phyloP scores from a whole-genome alignment of 2,113 vertebrate species.

The Macrotis lagotis region DNA sequence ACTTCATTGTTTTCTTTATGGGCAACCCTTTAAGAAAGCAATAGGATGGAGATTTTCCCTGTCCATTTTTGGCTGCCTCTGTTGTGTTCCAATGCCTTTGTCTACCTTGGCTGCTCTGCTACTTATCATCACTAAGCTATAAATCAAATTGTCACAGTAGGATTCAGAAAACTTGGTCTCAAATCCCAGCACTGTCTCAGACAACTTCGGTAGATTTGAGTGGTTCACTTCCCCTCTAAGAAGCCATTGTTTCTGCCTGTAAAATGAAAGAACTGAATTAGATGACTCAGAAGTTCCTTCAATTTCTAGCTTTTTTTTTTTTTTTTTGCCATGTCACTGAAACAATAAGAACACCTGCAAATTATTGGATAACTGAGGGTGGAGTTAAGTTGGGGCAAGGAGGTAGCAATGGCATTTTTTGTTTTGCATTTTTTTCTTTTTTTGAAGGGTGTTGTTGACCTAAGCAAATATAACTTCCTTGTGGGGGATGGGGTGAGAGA shows the following conservation, averaged over 20 bases:
- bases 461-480: slow-evolving; percentile 75
- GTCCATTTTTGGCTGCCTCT: neutral
- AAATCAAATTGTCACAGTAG: neutral
- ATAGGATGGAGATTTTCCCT: too few species aligned
- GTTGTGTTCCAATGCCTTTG: neutral
- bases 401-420: slow-evolving; percentile 47
- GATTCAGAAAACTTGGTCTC: neutral
- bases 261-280: neutral
- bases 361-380: slow-evolving; percentile 4
- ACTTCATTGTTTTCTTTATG: neutral
- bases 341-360: neutral
- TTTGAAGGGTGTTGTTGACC: slow-evolving; percentile 62
- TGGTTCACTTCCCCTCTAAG: neutral
- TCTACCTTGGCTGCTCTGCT: neutral
- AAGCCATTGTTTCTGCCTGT: neutral
- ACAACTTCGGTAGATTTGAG: neutral
- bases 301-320: neutral
- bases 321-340: neutral
- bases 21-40: neutral
- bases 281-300: neutral
- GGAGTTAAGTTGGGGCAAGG: slow-evolving; percentile 37
- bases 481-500: slow-evolving; percentile 20
- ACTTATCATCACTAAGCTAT: neutral
- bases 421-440: slow-evolving; percentile 72
- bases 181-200: neutral